Evolutionary conservation across 2,797 vertebrate genomes (phyloP).

Genomic region (Pempheris klunzingeri): DNA sequence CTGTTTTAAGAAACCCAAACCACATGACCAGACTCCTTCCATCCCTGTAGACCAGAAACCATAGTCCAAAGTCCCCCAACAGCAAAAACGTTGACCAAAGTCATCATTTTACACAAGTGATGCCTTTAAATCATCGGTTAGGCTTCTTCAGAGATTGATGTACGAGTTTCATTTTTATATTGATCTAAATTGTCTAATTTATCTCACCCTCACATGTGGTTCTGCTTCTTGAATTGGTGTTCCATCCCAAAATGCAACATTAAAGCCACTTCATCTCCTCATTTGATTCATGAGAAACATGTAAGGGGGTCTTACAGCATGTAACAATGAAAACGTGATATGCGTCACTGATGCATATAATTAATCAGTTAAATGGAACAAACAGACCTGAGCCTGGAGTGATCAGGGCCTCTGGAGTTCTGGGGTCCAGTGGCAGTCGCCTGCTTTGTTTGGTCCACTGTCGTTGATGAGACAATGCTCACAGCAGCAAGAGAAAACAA

Average conservation of each 20-base stretch:
- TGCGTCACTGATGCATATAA: neutral
- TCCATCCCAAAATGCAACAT: neutral
- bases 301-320: neutral
- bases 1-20: neutral
- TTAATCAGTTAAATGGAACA: no score
- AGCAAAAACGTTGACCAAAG: neutral
- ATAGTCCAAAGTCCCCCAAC: no score
- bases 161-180: neutral
- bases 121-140: neutral
- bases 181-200: neutral
- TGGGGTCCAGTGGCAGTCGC: neutral
- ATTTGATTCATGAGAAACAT: neutral
- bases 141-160: neutral
- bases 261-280: neutral
- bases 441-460: neutral
- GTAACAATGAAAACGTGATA: neutral
- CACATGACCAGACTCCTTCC: neutral
- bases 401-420: neutral
- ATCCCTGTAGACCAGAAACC: neutral
- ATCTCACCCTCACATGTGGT: no score
- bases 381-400: accelerated
- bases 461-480: neutral
- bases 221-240: no score
- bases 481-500: neutral
- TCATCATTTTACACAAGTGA: neutral